Percentiles rank a stretch among this genome's conserved stretches.
These are phyloP conservation scores for Amblyopsis hoosieri DNA, from an alignment of 2,797 vertebrate genomes.

Conservation along the genomic window DNA sequence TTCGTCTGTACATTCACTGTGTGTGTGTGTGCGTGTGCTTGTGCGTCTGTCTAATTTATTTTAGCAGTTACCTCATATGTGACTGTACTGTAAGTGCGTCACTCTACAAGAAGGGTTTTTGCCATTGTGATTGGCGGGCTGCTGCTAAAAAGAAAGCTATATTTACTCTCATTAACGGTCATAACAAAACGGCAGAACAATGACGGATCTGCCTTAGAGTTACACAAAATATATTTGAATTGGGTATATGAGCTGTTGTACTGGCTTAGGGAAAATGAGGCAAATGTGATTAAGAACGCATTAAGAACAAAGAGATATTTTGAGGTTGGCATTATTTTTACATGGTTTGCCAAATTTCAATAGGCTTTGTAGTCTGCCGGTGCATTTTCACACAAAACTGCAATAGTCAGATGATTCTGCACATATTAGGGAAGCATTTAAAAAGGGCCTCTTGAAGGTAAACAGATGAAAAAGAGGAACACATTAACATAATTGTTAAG, in stretches of 20 bases:
- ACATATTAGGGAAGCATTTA: constrained; percentile 5
- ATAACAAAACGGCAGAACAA: constrained; percentile 48
- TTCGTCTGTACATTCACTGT: constrained; percentile 21
- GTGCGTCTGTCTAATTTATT: constrained; percentile 4
- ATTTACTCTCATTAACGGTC: constrained; percentile 59
- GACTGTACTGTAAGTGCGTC: constrained; percentile 23
- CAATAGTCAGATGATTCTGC: constrained; percentile 8
- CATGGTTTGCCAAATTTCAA: neutral
- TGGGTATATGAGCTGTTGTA: constrained; percentile 30
- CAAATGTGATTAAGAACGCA: neutral
- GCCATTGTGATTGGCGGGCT: constrained; percentile 62
- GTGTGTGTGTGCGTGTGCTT: neutral
- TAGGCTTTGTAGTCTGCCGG: neutral
- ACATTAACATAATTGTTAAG: neutral
- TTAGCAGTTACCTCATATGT: constrained; percentile 8
- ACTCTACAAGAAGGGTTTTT: constrained; percentile 48
- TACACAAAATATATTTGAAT: no score
- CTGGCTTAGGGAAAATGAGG: constrained; percentile 23
- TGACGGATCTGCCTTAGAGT: constrained; percentile 7
- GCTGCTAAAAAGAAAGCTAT: constrained; percentile 60
- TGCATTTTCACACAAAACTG: constrained; percentile 8
- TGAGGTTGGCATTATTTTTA: neutral
- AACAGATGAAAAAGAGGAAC: constrained; percentile 1
- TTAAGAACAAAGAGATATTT: neutral
- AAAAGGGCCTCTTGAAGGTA: no score